Evolutionary conservation across 2,888 invertebrate genomes (phyloP), one percentile per base, ranked within the genome.

Genomic region (Automeris io): DNA sequence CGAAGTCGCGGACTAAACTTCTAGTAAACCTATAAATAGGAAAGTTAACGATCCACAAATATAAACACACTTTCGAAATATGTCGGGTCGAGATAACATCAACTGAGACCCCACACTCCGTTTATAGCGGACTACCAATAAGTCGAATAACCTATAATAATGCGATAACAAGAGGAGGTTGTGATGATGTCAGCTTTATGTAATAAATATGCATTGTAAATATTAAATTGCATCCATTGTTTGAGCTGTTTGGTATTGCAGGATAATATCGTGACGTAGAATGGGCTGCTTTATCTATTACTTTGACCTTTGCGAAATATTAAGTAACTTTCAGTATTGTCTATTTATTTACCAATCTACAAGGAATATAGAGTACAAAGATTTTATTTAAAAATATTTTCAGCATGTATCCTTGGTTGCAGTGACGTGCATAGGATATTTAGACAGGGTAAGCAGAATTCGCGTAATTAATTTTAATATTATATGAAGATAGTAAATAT

Each of bases 31-130:
- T n/a, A 29, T 29, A 29, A 16, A 29, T 16, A 29, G n/a, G 16
- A 16, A 16, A 1, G 2, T 29, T 29, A 16, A 16, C 16, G 16
- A 29, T 29, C 29, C n/a, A 16, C 16, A 16, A n/a, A 29, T 16
- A 29, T 16, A 29, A 29, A 29, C 16, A 29, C 16, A 29, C 29
- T 29, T 29, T 29, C 29, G 16, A 29, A 29, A 29, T 16, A 29
- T 29, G 4, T 29, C 23, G 9, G 34, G 23, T 34, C 16, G 13
- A 16, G 34, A 34, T 34, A 34, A 34, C 34, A 34, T 16, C 22
- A 21, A 21, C 21, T 34, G 16, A 22, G 34, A 34, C 34, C 34
- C 9, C 34, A 34, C 23, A 23, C 22, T 24, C 16, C 23, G 34
- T 34, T 34, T 34, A 34, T 16, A 23, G 34, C 8, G 12, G 8